Conservation (phyloP, 2,888 invertebrate genomes). For the Drosophila anomalipes region DNA sequence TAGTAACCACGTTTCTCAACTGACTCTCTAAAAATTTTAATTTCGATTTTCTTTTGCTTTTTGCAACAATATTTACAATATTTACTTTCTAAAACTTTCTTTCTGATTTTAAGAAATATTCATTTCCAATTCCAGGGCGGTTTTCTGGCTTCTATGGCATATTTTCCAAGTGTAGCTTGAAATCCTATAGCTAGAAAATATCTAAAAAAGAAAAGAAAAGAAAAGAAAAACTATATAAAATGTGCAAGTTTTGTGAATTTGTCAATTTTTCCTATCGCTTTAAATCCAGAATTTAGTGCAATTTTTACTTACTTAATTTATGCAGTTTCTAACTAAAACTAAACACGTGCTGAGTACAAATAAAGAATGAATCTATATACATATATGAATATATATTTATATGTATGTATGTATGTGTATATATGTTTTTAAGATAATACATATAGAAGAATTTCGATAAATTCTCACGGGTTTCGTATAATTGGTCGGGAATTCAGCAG, state of each 20-base stretch:
- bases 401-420: slow-evolving; percentile 11
- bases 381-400: slow-evolving; percentile 28
- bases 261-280: slow-evolving; percentile 65
- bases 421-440: slow-evolving; percentile 7
- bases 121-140: not conserved
- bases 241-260: slow-evolving; percentile 21
- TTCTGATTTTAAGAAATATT: not conserved
- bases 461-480: slow-evolving; percentile 79
- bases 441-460: slow-evolving; percentile 27
- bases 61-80: not conserved
- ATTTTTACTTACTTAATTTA: slow-evolving; percentile 71
- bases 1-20: not conserved
- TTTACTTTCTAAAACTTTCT: not conserved
- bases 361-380: slow-evolving; percentile 59
- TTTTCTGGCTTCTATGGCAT: not conserved
- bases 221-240: slow-evolving; percentile 2
- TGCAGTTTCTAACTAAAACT: slow-evolving; percentile 54
- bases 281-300: slow-evolving; percentile 70
- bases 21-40: not conserved
- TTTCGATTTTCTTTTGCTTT: not conserved
- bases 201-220: not conserved
- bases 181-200: slow-evolving; percentile 18
- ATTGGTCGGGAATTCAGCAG: slow-evolving; percentile 74
- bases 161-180: slow-evolving; percentile 15
- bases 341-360: slow-evolving; percentile 72